Evolutionary conservation across 2,888 invertebrate species (phyloP).

Genomic region (Drosophila subsilvestris): DNA sequence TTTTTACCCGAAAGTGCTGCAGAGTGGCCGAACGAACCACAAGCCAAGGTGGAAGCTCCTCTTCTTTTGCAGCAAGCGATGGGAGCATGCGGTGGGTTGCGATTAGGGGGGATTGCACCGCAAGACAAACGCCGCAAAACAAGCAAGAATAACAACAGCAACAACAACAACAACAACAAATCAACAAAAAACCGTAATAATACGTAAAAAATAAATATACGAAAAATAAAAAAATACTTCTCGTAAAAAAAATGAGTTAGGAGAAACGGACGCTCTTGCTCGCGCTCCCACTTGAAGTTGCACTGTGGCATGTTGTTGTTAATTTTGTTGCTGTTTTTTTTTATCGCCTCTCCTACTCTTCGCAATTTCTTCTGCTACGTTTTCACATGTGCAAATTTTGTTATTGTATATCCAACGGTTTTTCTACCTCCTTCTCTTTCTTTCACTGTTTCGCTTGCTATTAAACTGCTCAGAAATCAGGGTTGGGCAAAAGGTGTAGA

Average conservation of each 20-base stretch:
- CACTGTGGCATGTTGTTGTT: slow-evolving; percentile 9
- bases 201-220: slow-evolving; percentile 34
- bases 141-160: slow-evolving; percentile 62
- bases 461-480: neutral
- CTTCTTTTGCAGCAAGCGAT: slow-evolving; percentile 17
- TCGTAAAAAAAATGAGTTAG: slow-evolving; percentile 73
- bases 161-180: slow-evolving; percentile 24
- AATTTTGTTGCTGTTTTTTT: slow-evolving; percentile 8
- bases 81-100: slow-evolving; percentile 1
- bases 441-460: neutral
- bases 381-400: slow-evolving; percentile 64
- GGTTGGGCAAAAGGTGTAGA: neutral
- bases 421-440: neutral
- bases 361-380: slow-evolving; percentile 22
- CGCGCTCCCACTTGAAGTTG: neutral
- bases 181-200: slow-evolving; percentile 22
- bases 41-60: slow-evolving; percentile 69
- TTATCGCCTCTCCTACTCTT: slow-evolving; percentile 29
- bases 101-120: slow-evolving; percentile 13
- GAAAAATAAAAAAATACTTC: slow-evolving; percentile 22
- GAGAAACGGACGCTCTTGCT: slow-evolving; percentile 70
- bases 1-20: slow-evolving; percentile 68
- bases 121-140: slow-evolving; percentile 58
- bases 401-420: slow-evolving; percentile 10
- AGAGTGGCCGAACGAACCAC: slow-evolving; percentile 43